phyloP scores from a whole-genome alignment of 2,113 vertebrate species.

The Telmatochromis sp. region DNA sequence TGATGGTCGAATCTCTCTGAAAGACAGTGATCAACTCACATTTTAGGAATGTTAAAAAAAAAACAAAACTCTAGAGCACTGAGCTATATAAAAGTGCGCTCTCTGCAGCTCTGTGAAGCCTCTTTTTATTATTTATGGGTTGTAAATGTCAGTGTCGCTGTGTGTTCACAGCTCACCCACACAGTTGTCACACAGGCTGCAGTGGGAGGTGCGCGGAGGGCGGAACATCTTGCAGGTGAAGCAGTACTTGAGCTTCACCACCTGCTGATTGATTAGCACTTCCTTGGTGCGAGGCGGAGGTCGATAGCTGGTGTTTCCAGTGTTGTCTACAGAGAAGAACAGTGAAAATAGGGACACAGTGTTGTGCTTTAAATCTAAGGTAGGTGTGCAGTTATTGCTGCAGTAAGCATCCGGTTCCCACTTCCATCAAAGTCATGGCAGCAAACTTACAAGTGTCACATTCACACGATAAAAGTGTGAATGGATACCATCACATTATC shows the following conservation, averaged over 20 bases:
- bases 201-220: conserved; percentile 90
- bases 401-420: fast-evolving
- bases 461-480: not conserved
- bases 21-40: not conserved
- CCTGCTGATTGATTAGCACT: conserved; percentile 87
- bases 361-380: not conserved
- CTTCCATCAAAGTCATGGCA: not conserved
- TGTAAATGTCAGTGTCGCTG: not conserved
- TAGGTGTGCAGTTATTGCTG: not conserved
- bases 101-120: not conserved
- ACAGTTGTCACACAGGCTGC: conserved; percentile 95
- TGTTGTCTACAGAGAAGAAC: conserved; percentile 69
- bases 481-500: not conserved
- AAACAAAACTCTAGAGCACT: fast-evolving
- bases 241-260: conserved; percentile 94
- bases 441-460: not conserved
- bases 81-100: not conserved
- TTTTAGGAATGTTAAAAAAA: not conserved
- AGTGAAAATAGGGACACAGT: not conserved
- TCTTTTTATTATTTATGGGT: not conserved
- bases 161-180: conserved; percentile 74
- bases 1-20: conserved; percentile 94
- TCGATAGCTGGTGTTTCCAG: conserved; percentile 79
- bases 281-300: conserved; percentile 87
- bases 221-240: conserved; percentile 98